Percentiles rank a stretch among this genome's conserved stretches.
Evolutionary conservation across 2,797 vertebrate species (phyloP).

Genomic region (Bufotes viridis): DNA sequence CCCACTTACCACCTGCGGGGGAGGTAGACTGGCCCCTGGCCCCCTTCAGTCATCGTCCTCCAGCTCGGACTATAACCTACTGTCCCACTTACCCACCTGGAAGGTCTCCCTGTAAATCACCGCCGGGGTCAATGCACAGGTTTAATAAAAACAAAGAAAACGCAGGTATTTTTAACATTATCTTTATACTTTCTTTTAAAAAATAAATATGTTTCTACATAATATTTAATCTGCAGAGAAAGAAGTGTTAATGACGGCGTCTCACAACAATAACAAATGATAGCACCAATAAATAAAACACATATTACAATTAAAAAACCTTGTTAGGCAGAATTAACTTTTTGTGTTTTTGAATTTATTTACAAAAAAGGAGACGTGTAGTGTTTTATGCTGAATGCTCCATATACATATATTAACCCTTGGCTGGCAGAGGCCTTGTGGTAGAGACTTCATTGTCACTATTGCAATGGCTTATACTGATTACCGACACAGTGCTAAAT

Average conservation of each 20-base stretch:
- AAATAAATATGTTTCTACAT: conserved; percentile 98
- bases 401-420: conserved; percentile 77
- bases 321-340: conserved; percentile 82
- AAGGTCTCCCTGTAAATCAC: not conserved
- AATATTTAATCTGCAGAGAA: conserved; percentile 89
- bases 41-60: no score
- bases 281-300: conserved; percentile 89
- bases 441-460: conserved; percentile 5
- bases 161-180: conserved; percentile 87
- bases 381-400: conserved; percentile 82
- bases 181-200: conserved; percentile 95
- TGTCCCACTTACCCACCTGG: not conserved
- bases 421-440: conserved; percentile 11
- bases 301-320: conserved; percentile 84
- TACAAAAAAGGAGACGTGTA: conserved; percentile 76
- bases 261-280: conserved; percentile 84
- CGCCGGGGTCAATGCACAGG: not conserved
- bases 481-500: conserved; percentile 40
- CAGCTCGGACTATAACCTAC: not conserved
- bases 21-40: not conserved
- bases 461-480: conserved; percentile 19
- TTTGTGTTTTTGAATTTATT: conserved; percentile 77
- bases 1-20: no score
- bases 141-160: conserved; percentile 54
- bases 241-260: conserved; percentile 89